A percentile compares a stretch with the other conserved stretches of the same genome.
phyloP scores from a whole-genome alignment of 2,797 vertebrate genomes.

The Garrulus glandarius region DNA sequence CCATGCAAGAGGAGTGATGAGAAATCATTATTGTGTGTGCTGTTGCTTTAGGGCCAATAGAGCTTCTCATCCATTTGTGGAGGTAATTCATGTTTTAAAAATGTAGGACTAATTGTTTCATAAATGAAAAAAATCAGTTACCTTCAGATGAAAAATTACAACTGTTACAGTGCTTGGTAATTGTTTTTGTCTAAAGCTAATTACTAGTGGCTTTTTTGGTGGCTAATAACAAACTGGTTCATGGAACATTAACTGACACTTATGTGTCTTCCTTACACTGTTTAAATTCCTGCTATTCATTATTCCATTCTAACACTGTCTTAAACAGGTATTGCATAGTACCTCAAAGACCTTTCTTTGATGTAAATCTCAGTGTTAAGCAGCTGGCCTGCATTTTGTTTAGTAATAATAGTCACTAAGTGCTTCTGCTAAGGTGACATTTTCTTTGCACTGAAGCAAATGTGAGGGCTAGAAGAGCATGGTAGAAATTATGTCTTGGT shows the following conservation, averaged over 20 bases:
- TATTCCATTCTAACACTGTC: not conserved
- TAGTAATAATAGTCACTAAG: not conserved
- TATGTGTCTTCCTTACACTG: not conserved
- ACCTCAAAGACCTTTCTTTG: not conserved
- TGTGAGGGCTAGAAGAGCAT: not conserved
- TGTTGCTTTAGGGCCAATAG: not conserved
- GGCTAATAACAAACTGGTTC: constrained; percentile 42
- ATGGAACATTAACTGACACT: not conserved
- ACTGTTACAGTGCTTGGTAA: constrained; percentile 9
- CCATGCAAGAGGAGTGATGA: not conserved
- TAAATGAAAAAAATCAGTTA: constrained; percentile 34
- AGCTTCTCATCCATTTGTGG: not conserved
- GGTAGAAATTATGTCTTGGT: not conserved
- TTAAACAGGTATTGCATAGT: not conserved
- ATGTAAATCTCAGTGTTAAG: not conserved
- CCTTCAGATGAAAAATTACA: constrained; percentile 21
- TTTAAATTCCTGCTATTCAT: constrained; percentile 35
- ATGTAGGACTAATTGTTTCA: constrained; percentile 18
- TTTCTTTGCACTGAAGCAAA: not conserved
- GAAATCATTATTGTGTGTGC: not conserved
- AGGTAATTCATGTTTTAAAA: constrained; percentile 22
- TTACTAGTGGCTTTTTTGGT: constrained; percentile 44
- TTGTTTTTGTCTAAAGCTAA: constrained; percentile 50
- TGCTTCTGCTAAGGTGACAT: not conserved
- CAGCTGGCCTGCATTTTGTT: not conserved